Conservation (phyloP, 2,888 invertebrate genomes). For the Drosophila suboccidentalis region DNA sequence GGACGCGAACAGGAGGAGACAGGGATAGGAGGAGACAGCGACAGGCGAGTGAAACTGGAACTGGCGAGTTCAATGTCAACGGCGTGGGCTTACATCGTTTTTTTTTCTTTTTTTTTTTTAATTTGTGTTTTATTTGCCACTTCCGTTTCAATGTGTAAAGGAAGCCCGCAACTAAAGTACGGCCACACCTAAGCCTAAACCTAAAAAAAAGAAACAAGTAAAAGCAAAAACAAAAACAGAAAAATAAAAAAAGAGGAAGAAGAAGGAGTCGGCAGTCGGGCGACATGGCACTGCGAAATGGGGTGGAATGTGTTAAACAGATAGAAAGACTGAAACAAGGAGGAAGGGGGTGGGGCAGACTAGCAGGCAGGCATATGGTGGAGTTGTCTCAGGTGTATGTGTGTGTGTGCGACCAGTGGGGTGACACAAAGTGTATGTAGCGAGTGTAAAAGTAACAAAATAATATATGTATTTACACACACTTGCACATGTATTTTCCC, state of each 20-base stretch:
- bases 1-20: conserved; percentile 2
- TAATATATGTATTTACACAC: conserved; percentile 33
- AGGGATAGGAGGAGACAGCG: conserved; percentile 12
- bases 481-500: conserved; percentile 39
- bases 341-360: conserved; percentile 17
- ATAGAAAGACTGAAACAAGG: conserved; percentile 49
- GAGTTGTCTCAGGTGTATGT: conserved; percentile 72
- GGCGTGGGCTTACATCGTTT: conserved; percentile 52
- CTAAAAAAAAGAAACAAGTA: conserved; percentile 63
- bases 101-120: conserved; percentile 14
- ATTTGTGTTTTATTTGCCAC: conserved; percentile 45
- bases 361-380: conserved; percentile 63
- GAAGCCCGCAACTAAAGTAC: conserved; percentile 66
- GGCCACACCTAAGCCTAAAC: conserved; percentile 74
- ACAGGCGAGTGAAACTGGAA: conserved; percentile 45
- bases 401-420: conserved; percentile 59
- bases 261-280: conserved; percentile 54
- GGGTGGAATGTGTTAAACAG: conserved; percentile 76
- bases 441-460: conserved; percentile 29
- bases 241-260: conserved; percentile 32
- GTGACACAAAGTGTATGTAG: conserved; percentile 59
- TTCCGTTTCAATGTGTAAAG: conserved; percentile 67
- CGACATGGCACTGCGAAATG: conserved; percentile 66
- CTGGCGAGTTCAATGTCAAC: conserved; percentile 75
- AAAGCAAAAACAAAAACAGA: conserved; percentile 58